Evolutionary conservation across 2,888 invertebrate genomes (phyloP), one percentile per base, ranked within the genome.

Genomic region (Hydrotaea cyrtoneurina): DNA sequence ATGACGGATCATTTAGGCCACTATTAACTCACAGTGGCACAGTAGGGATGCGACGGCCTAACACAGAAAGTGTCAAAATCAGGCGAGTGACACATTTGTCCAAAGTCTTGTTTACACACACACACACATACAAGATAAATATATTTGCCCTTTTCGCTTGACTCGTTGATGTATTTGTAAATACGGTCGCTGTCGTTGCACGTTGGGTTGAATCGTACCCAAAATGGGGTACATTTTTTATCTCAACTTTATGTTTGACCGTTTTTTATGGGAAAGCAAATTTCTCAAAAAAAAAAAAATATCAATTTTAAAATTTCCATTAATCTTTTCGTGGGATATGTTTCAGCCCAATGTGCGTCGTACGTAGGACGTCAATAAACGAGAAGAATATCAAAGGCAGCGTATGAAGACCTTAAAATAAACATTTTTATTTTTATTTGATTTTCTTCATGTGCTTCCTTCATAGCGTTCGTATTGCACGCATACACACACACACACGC

Each of bases 341-440:
- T n/a, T n/a, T n/a, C n/a, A n/a, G n/a, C n/a, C n/a, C n/a, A n/a
- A n/a, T n/a, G n/a, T n/a, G n/a, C n/a, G n/a, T n/a, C n/a, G n/a
- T n/a, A n/a, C 21, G 19, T 55, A 55, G 55, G 15, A 19, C 53
- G 5, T 55, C 55, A 55, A 55, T 21, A 53, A 53, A 17, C 21
- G 59, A 26, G 64, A 59, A 59, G 39, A 64, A 36, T 64, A 64
- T 36, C 39, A 39, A 36, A 21, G 8, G 0, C 64, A 64, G 13
- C 17, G 31, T 43, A 66, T 66, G 43, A 66, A 66, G 66, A 66
- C 66, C 66, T 66, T 66, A 39, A 66, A 66, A 66, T 66, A 66
- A 66, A 66, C 66, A 66, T 66, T 66, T 66, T 66, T 66, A 66
- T 66, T 66, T 66, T 66, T 66, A 66, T 66, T 66, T 66, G 43